phyloP scores from a whole-genome alignment of 2,797 vertebrate species.

The Thaleichthys pacificus region DNA sequence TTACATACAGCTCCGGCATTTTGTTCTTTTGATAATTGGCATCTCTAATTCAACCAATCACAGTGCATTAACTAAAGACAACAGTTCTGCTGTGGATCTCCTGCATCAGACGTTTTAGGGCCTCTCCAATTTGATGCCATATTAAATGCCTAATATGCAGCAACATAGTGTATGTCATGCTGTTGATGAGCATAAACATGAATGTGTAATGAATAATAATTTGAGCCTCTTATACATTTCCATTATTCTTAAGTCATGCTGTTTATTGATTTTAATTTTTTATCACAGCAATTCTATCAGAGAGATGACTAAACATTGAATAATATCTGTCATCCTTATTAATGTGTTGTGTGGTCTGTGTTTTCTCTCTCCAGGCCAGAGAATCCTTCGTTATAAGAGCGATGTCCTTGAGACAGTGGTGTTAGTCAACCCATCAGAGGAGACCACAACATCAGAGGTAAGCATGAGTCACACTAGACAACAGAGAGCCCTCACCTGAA shows the following conservation, averaged over 20 bases:
- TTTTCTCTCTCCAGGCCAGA: constrained; percentile 80
- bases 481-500: not conserved
- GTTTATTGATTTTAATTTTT: not conserved
- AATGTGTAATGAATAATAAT: not conserved
- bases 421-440: constrained; percentile 89
- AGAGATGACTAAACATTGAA: not conserved
- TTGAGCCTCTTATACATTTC: too few species aligned
- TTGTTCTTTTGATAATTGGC: constrained; percentile 9
- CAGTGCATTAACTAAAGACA: not conserved
- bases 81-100: not conserved
- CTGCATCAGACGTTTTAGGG: not conserved
- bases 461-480: constrained; percentile 51
- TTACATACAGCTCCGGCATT: constrained; percentile 3
- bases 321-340: not conserved
- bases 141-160: not conserved
- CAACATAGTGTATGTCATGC: not conserved
- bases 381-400: constrained; percentile 87
- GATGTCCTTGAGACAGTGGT: constrained; percentile 88
- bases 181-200: not conserved
- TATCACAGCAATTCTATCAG: too few species aligned
- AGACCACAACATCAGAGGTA: constrained; percentile 85
- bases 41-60: constrained; percentile 11
- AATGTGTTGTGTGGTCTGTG: not conserved
- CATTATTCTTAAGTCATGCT: too few species aligned
- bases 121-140: not conserved